phyloP scores from a whole-genome alignment of 2,113 vertebrate species.

The Gobius niger region DNA sequence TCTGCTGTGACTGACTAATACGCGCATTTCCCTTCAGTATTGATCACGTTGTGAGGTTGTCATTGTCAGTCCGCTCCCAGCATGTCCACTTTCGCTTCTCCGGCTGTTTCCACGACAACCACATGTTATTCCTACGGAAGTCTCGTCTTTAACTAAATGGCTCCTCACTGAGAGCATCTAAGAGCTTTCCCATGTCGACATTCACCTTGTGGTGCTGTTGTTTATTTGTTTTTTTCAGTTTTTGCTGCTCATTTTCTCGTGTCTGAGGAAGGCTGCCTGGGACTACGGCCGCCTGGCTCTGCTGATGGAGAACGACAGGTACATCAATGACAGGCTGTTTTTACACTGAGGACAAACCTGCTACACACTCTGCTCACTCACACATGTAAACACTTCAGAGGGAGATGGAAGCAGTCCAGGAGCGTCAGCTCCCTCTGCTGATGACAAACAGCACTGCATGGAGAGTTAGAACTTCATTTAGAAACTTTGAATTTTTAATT shows the following conservation, averaged over 20 bases:
- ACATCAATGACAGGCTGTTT: slow-evolving; percentile 22
- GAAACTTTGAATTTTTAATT: not conserved
- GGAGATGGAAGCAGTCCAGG: slow-evolving; percentile 23
- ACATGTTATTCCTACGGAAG: slow-evolving; percentile 51
- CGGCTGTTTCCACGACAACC: slow-evolving; percentile 79
- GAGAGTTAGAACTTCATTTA: no score
- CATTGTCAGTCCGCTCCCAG: slow-evolving; percentile 25
- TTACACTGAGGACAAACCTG: not conserved
- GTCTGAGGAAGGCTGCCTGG: slow-evolving; percentile 96
- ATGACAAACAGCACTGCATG: slow-evolving; percentile 16
- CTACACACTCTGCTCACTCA: not conserved
- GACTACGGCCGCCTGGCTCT: slow-evolving; percentile 94
- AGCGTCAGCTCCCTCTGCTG: slow-evolving; percentile 71
- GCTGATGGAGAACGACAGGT: slow-evolving; percentile 95
- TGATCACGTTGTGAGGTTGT: slow-evolving; percentile 34
- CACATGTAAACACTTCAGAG: slow-evolving; percentile 35
- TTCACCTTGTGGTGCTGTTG: slow-evolving; percentile 33
- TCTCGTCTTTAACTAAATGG: not conserved
- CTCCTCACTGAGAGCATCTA: not conserved
- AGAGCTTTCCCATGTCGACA: not conserved
- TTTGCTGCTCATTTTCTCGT: slow-evolving; percentile 89
- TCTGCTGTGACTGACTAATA: slow-evolving; percentile 17
- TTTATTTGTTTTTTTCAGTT: slow-evolving; percentile 67
- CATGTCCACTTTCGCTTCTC: slow-evolving; percentile 61
- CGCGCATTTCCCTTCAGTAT: slow-evolving; percentile 28